Percentiles rank a stretch among this genome's conserved stretches.
Evolutionary conservation across 1,140 invertebrate species (phyloP).

Genomic region (Diachasma alloeum): DNA sequence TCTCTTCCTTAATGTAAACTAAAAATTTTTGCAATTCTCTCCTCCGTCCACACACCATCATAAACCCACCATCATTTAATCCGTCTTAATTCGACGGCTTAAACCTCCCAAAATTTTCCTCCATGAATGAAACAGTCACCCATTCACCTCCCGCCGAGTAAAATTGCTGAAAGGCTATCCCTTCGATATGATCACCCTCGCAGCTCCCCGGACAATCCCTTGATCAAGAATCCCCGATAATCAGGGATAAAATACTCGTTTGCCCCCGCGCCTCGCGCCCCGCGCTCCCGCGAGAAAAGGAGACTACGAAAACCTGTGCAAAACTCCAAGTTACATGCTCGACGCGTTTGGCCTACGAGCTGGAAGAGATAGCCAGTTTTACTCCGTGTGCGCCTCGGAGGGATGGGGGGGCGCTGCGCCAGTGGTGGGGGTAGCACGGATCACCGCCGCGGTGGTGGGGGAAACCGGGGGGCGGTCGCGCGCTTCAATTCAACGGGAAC

Average conservation of each 20-base stretch:
- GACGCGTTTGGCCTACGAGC: constrained; percentile 27
- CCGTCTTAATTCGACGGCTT: too few species aligned
- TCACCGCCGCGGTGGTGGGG: constrained; percentile 31
- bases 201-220: neutral
- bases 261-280: neutral
- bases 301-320: constrained; percentile 43
- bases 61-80: too few species aligned
- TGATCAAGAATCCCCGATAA: constrained; percentile 9
- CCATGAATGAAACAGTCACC: neutral
- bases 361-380: constrained; percentile 55
- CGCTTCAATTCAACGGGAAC: constrained; percentile 61
- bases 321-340: neutral
- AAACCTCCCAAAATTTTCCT: neutral
- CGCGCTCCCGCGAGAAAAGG: constrained; percentile 33
- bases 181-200: neutral
- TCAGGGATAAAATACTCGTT: neutral
- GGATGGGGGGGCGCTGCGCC: neutral
- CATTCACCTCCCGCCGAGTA: too few species aligned
- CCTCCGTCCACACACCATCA: too few species aligned
- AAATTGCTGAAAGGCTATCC: neutral
- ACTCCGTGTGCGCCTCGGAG: constrained; percentile 6
- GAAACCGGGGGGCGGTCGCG: constrained; percentile 58
- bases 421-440: constrained; percentile 16
- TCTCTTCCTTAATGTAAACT: too few species aligned
- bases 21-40: too few species aligned